Percentiles rank a stretch among this genome's conserved stretches.
phyloP scores from a whole-genome alignment of 2,797 vertebrate species.

The Calcarius lapponicus region DNA sequence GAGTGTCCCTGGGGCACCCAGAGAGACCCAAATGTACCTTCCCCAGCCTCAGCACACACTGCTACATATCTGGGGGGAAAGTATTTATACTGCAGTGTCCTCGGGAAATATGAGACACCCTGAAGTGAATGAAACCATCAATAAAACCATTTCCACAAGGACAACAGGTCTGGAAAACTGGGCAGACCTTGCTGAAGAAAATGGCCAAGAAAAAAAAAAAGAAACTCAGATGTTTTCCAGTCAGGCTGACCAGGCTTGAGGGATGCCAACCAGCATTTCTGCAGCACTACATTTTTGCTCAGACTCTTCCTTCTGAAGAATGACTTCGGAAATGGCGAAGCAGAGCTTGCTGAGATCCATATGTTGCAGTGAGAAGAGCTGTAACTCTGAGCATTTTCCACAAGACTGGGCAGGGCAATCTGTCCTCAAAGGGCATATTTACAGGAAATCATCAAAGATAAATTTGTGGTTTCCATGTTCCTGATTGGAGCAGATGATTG shows the following conservation, averaged over 20 bases:
- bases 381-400: conserved; percentile 13
- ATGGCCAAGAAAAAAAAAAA: neutral
- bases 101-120: neutral
- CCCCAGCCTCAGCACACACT: neutral
- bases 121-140: neutral
- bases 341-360: conserved; percentile 32
- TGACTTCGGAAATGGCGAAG: neutral
- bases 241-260: neutral
- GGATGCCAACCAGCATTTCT: neutral
- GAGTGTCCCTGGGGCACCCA: fast-evolving
- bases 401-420: conserved; percentile 44
- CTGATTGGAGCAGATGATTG: conserved; percentile 53
- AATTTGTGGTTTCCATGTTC: conserved; percentile 48
- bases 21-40: neutral
- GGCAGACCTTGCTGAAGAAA: neutral
- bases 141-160: neutral
- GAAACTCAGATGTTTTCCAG: neutral
- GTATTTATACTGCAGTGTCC: neutral
- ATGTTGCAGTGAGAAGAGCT: neutral
- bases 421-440: conserved; percentile 59
- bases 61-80: neutral
- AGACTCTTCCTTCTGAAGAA: neutral
- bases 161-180: neutral
- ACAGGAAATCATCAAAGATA: conserved; percentile 62
- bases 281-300: neutral